Conservation (phyloP, 2,113 vertebrate species). For the Seriola quinqueradiata region DNA sequence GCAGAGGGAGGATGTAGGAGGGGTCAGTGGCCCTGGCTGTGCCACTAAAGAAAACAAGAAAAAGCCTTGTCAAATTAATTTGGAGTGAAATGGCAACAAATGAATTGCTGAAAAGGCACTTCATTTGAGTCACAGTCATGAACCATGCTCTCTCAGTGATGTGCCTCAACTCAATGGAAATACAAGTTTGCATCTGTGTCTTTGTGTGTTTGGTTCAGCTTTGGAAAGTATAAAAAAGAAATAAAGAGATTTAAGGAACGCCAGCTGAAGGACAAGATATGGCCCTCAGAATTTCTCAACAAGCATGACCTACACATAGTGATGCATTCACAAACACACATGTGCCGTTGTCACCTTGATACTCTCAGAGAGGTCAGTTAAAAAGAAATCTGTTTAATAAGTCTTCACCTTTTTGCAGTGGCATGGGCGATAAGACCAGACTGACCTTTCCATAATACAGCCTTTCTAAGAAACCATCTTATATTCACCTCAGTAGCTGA, state of each 20-base stretch:
- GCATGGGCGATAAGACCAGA: slow-evolving; percentile 3
- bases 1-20: neutral
- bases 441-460: slow-evolving; percentile 27
- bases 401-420: slow-evolving; percentile 8
- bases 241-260: slow-evolving; percentile 70
- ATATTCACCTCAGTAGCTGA: slow-evolving; percentile 6
- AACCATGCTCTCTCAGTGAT: slow-evolving; percentile 9
- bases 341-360: slow-evolving; percentile 16
- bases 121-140: slow-evolving; percentile 6
- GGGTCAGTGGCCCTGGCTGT: slow-evolving; percentile 20
- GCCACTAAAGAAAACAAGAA: slow-evolving; percentile 28
- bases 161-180: neutral
- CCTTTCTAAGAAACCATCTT: slow-evolving; percentile 7
- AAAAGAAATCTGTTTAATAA: slow-evolving; percentile 41
- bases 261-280: slow-evolving; percentile 74
- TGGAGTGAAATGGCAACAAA: slow-evolving; percentile 19
- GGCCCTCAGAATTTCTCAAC: slow-evolving; percentile 6
- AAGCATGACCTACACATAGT: neutral
- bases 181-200: slow-evolving; percentile 6
- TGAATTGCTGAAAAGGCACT: slow-evolving; percentile 20
- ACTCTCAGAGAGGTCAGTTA: neutral
- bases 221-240: slow-evolving; percentile 53
- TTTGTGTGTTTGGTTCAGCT: slow-evolving; percentile 38
- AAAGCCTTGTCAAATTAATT: slow-evolving; percentile 3
- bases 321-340: slow-evolving; percentile 5